Evolutionary conservation across 2,113 vertebrate genomes (phyloP), one percentile per base, ranked within the genome.

Genomic region (Ibidorhyncha struthersii): DNA sequence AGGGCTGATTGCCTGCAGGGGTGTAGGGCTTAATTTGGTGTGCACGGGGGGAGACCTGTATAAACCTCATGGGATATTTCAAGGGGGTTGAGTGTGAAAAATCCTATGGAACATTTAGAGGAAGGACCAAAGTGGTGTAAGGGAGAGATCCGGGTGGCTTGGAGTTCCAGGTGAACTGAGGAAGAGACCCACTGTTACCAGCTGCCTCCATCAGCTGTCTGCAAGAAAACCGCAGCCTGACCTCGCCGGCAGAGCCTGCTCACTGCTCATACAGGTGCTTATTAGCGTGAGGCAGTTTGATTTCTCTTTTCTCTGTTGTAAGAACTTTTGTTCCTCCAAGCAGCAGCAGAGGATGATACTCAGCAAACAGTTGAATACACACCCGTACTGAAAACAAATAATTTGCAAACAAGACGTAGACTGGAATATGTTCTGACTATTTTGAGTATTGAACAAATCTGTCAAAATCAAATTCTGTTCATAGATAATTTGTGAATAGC

Each of bases 361-460:
- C 47, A 27, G 70, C 69, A 89, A 94, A 90, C 32, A 80, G 61
- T 1, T 80, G 78, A 87, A 92, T 50, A 41, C 20, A 82, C 36
- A 92, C 12, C 18, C 29, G 0, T 56, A 40, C 59, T 67, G 79
- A 71, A 90, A 93, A 76, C 62, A 93, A 96, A 92, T 38, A 76
- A 90, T 90, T 91, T 94, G 76, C 93, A 96, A 94, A 93, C 62
- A 90, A 95, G 58, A 55, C 12, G 5, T 45, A 90, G 45, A 62
- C 81, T 80, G 82, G 92, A 94, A 84, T 70, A 56, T 63, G 62
- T 87, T 87, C 49, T 73, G 62, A 82, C 34, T 89, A 50, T 74
- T 96, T 70, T 83, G 85, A 95, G 92, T 90, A 94, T 78, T 89
- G 91, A 92, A 65, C 82, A 90, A 82, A 94, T 92, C 90, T 95